Evolutionary conservation across 2,797 vertebrate genomes (phyloP), one percentile per base, ranked within the genome.

Genomic region (Zalophus californianus): DNA sequence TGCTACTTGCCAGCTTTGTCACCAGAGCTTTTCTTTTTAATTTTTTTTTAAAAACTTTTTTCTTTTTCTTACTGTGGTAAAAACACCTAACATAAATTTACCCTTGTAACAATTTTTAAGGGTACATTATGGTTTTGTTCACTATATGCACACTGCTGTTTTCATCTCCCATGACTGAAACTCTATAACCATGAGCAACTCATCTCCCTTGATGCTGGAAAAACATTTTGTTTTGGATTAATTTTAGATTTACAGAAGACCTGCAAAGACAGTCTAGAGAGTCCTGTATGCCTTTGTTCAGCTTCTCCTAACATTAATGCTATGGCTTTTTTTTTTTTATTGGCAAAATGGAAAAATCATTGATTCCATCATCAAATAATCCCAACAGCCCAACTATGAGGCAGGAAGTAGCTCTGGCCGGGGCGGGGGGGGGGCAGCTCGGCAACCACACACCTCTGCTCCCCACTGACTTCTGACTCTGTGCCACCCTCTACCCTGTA

Each of bases 211-310:
- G 0, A 75, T 56, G 87, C 56, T 56, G 32, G 32, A 38, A 56
- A 86, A 62, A 20, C 12, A 14, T 15, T 70, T 83, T 92, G 90
- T 58, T 84, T 72, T 92, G 32, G 72, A 86, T 77, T 44, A 86
- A 80, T 78, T 83, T 87, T 85, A 90, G 66, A 83, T 75, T 86
- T 44, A 93, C 29, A 83, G 27, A 87, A 96, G 64, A 89, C 29
- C 32, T 35, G 2, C n/a, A 87, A 83, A 89, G 58, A 78, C 9
- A 96, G 21, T 29, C 56, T 32, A 88, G 23, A 68, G 9, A 73
- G 86, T 89, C 77, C 60, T 64, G 18, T 10, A 20, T 13, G 68
- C 10, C 20, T 90, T 60, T 80, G 48, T 23, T 80, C 60, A 73
- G 32, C 85, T 88, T 72, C 32, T 86, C 78, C 78, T 77, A 52